Percentiles rank a stretch among this genome's conserved stretches.
phyloP scores from a whole-genome alignment of 2,797 vertebrate species.

The Tokudaia muenninki region DNA sequence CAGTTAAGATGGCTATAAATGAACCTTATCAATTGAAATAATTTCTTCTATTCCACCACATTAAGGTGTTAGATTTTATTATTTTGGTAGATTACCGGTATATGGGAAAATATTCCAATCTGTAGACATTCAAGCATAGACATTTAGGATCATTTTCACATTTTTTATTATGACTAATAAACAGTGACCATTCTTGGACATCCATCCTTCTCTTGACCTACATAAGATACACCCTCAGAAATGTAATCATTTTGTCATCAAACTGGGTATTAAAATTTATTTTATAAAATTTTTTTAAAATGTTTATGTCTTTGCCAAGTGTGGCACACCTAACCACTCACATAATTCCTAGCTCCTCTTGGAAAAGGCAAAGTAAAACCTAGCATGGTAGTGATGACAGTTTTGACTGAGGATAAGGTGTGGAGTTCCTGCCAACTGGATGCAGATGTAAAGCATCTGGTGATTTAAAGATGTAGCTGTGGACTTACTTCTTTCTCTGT shows the following conservation, averaged over 20 bases:
- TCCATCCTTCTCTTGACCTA: neutral
- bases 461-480: neutral
- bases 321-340: neutral
- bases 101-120: neutral
- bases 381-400: neutral
- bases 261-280: slow-evolving; percentile 22
- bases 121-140: neutral
- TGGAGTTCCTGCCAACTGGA: neutral
- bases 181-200: neutral
- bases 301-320: neutral
- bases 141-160: slow-evolving; percentile 24
- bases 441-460: neutral
- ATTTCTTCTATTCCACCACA: slow-evolving; percentile 51
- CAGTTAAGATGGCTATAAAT: slow-evolving; percentile 75
- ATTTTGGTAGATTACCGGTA: neutral
- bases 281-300: slow-evolving; percentile 21
- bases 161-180: slow-evolving; percentile 41
- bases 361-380: neutral
- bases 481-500: neutral
- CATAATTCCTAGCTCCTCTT: neutral
- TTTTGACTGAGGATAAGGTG: neutral
- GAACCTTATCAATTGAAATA: slow-evolving; percentile 66
- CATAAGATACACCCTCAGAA: neutral
- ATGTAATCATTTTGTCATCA: neutral
- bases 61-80: slow-evolving; percentile 53